A percentile compares a stretch with the other conserved stretches of the same genome.
phyloP scores from a whole-genome alignment of 1,140 invertebrate genomes.

The Papilio machaon region DNA sequence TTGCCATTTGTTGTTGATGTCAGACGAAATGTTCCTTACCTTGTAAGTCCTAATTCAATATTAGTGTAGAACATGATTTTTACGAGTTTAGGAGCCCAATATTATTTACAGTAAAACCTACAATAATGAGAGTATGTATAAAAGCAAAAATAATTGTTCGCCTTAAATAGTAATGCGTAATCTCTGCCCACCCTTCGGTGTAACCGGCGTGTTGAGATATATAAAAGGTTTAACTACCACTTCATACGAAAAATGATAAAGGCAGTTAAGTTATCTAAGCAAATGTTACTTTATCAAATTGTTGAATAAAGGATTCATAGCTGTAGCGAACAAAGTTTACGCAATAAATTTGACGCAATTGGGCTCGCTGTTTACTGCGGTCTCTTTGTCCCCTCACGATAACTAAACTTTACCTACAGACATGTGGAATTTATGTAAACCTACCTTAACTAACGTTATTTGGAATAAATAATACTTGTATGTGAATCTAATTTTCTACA shows the following conservation, averaged over 20 bases:
- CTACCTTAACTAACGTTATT: not conserved
- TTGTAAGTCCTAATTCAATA: conserved; percentile 1
- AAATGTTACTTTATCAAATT: conserved; percentile 14
- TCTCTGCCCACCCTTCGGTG: too few species aligned
- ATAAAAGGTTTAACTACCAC: too few species aligned
- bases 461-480: not conserved
- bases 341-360: conserved; percentile 15
- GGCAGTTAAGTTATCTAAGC: not conserved
- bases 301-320: conserved; percentile 1
- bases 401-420: not conserved
- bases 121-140: not conserved
- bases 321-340: conserved; percentile 20
- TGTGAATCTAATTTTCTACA: not conserved
- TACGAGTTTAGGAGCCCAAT: not conserved
- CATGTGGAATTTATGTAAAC: not conserved
- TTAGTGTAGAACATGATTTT: not conserved
- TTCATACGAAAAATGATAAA: not conserved
- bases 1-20: not conserved
- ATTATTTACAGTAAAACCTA: not conserved
- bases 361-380: conserved; percentile 7
- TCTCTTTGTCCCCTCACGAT: conserved; percentile 13
- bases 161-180: too few species aligned
- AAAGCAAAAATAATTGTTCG: not conserved
- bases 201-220: too few species aligned
- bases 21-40: not conserved